Conservation (phyloP, 2,113 vertebrate genomes). For the Macquaria ambigua region DNA sequence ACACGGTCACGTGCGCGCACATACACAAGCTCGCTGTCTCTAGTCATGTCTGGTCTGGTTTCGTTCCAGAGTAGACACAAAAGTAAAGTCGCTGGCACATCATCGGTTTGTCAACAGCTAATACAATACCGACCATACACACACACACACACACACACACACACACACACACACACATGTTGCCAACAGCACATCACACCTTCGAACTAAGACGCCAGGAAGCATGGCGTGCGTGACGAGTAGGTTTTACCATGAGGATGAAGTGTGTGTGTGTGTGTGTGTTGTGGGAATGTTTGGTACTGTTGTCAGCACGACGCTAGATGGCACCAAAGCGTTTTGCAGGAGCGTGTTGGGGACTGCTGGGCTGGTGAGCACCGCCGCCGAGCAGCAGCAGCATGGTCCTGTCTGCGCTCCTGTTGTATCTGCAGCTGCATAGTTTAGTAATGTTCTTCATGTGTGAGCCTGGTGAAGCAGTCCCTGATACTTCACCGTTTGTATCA, state of each 20-base stretch:
- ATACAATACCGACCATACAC: background rate
- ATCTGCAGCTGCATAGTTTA: background rate
- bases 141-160: slow-evolving; percentile 4
- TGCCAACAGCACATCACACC: slow-evolving; percentile 18
- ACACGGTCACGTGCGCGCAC: background rate
- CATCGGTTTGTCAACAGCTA: slow-evolving; percentile 43
- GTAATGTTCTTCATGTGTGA: no score
- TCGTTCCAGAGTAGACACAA: slow-evolving; percentile 22
- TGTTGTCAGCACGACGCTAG: slow-evolving; percentile 62
- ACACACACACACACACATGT: background rate
- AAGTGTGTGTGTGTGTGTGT: background rate
- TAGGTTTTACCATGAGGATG: no score
- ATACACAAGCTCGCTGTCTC: background rate
- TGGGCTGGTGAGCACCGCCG: background rate
- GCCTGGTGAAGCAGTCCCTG: no score
- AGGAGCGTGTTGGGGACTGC: background rate
- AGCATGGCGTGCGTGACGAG: background rate
- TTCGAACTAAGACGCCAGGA: background rate
- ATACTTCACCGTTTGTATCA: background rate
- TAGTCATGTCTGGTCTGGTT: background rate
- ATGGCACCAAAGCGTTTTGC: slow-evolving; percentile 74
- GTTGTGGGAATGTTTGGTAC: slow-evolving; percentile 7
- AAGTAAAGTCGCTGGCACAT: slow-evolving; percentile 8
- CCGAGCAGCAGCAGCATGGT: background rate
- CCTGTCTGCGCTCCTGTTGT: background rate